Conservation (phyloP, 92 coral and sea anemone species). For the Palythoa grandiflora region DNA sequence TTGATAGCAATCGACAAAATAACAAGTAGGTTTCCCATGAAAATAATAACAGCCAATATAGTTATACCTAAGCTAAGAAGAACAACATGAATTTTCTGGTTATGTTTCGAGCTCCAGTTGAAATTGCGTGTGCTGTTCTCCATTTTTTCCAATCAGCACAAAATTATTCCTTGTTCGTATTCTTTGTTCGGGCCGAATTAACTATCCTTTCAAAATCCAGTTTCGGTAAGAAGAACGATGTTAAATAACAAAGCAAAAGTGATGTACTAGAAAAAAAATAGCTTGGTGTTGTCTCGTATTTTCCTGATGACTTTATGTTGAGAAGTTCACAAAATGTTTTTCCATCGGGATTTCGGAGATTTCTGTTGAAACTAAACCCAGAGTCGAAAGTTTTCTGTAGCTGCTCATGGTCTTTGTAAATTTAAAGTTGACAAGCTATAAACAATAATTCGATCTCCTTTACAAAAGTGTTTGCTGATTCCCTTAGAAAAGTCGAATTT, state of each 20-base stretch:
- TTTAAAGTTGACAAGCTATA: not conserved
- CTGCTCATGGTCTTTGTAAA: not conserved
- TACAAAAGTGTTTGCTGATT: not conserved
- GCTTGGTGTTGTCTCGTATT: not conserved
- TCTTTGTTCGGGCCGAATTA: not conserved
- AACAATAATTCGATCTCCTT: not conserved
- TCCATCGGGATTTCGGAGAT: not conserved
- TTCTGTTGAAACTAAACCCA: not conserved
- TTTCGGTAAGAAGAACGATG: not conserved
- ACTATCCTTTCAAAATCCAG: not conserved
- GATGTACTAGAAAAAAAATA: not conserved
- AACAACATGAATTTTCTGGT: constrained; percentile 38
- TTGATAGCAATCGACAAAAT: constrained; percentile 81
- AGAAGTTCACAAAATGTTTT: constrained; percentile 7
- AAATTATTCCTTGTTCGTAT: not conserved
- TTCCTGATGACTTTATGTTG: not conserved
- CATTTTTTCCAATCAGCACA: not conserved
- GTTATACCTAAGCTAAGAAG: constrained; percentile 61
- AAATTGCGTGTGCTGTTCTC: not conserved
- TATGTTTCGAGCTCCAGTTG: not conserved
- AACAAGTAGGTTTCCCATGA: constrained; percentile 88
- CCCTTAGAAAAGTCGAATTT: not conserved
- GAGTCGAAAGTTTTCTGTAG: not conserved
- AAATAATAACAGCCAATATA: constrained; percentile 72
- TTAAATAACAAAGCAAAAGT: not conserved